Percentiles rank a stretch among this genome's conserved stretches.
Conservation (phyloP, 2,797 vertebrate genomes). For the Columba guinea region DNA sequence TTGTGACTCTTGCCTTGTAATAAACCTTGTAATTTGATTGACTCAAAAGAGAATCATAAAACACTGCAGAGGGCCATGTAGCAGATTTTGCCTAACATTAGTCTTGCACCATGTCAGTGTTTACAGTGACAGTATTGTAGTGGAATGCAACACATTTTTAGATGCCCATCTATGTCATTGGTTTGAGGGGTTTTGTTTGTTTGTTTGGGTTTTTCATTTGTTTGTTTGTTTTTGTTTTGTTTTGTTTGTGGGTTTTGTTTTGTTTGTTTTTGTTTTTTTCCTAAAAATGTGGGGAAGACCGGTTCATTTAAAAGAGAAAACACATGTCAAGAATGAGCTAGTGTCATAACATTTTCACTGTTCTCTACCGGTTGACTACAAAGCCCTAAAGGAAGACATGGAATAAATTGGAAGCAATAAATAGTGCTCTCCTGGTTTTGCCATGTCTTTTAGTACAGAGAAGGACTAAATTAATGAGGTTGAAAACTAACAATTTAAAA, state of each 20-base stretch:
- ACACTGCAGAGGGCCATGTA: background rate
- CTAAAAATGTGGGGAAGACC: background rate
- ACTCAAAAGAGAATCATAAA: slow-evolving; percentile 43
- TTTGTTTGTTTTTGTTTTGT: background rate
- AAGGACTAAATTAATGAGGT: background rate
- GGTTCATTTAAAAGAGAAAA: slow-evolving; percentile 25
- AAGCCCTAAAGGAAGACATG: background rate
- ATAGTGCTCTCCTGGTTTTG: background rate
- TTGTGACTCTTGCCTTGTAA: slow-evolving; percentile 45
- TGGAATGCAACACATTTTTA: background rate
- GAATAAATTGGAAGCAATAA: background rate
- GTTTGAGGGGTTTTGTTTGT: too few relatives aligned
- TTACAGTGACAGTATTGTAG: background rate
- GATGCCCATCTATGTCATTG: background rate
- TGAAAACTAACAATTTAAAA: background rate
- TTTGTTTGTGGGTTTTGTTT: too few relatives aligned
- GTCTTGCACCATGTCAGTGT: background rate
- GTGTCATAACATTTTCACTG: background rate
- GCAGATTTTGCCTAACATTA: background rate
- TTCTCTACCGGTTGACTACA: background rate
- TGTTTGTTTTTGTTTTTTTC: too few relatives aligned
- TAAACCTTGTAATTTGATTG: slow-evolving; percentile 48
- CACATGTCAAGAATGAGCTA: background rate
- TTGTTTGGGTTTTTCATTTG: background rate
- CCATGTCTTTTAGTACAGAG: background rate